Percentiles rank a stretch among this genome's conserved stretches.
Evolutionary conservation across 2,113 vertebrate genomes (phyloP).

Genomic region (Phalacrocorax carbo): DNA sequence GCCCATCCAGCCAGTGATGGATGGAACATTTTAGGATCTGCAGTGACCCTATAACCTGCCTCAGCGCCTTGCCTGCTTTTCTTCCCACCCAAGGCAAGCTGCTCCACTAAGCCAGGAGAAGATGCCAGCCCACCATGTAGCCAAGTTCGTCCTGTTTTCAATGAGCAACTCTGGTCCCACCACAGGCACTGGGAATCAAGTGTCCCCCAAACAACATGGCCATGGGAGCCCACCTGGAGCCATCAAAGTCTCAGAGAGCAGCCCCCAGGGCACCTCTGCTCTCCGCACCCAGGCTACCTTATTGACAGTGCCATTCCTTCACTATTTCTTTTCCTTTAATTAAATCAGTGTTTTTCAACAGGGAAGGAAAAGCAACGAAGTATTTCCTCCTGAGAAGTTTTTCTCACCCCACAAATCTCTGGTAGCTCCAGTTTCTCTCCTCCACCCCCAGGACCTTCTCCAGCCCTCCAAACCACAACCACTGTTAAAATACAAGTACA

Average conservation of each 20-base stretch:
- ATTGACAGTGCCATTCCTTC: background rate
- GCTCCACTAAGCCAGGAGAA: background rate
- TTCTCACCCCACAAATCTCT: background rate
- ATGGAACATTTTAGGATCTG: background rate
- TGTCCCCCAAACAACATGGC: accelerated
- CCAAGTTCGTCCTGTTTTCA: background rate
- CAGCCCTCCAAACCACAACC: background rate
- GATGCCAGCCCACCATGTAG: background rate
- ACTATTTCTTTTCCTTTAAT: background rate
- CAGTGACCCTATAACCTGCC: background rate
- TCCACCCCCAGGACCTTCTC: background rate
- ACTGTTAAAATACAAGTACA: background rate
- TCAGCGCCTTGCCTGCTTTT: background rate
- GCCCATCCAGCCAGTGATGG: background rate
- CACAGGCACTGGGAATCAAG: background rate
- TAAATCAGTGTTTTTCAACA: background rate
- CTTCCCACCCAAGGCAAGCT: background rate
- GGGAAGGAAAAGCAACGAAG: background rate
- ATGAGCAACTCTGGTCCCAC: background rate
- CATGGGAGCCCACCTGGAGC: background rate
- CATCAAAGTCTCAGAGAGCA: background rate
- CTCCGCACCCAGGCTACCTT: background rate
- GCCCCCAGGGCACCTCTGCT: accelerated
- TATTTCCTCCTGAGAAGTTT: background rate
- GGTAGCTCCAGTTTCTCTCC: background rate